Conservation (phyloP, 1,140 invertebrate genomes). For the Solenopsis invicta region DNA sequence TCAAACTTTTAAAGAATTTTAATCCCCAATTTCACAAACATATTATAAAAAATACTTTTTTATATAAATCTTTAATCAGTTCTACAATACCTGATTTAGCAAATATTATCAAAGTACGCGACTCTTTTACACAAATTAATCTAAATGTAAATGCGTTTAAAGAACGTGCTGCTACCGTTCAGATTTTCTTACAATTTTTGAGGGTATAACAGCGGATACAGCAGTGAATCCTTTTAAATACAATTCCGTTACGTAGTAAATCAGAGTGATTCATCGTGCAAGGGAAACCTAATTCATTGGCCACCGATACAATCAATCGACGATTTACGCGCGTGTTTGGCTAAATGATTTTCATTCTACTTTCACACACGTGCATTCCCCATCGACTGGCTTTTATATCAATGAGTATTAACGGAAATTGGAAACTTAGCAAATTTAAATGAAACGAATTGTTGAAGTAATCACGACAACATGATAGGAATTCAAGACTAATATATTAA, state of each 20-base stretch:
- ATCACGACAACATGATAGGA: not conserved
- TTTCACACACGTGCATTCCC: slow-evolving; percentile 47
- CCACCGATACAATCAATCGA: slow-evolving; percentile 51
- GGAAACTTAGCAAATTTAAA: slow-evolving; percentile 33
- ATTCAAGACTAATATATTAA: slow-evolving; percentile 33
- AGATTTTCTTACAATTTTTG: slow-evolving; percentile 12
- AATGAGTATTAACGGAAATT: slow-evolving; percentile 9
- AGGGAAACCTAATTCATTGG: slow-evolving; percentile 43
- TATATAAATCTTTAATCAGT: not conserved
- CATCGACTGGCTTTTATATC: not conserved
- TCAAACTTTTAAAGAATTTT: slow-evolving; percentile 3
- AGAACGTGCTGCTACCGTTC: not conserved
- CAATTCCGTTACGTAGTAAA: slow-evolving; percentile 31
- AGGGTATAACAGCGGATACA: not conserved
- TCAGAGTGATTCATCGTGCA: slow-evolving; percentile 45
- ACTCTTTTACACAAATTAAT: not conserved
- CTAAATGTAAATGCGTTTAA: slow-evolving; percentile 36
- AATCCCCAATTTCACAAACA: not conserved
- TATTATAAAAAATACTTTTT: not conserved
- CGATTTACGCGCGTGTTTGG: slow-evolving; percentile 28
- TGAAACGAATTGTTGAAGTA: slow-evolving; percentile 2
- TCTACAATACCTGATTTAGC: not conserved
- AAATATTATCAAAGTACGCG: not conserved
- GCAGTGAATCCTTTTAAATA: slow-evolving; percentile 39
- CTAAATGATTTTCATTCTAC: slow-evolving; percentile 66